Evolutionary conservation across 2,113 vertebrate species (phyloP), one percentile per base, ranked within the genome.

Genomic region (Oreochromis tanganicae): DNA sequence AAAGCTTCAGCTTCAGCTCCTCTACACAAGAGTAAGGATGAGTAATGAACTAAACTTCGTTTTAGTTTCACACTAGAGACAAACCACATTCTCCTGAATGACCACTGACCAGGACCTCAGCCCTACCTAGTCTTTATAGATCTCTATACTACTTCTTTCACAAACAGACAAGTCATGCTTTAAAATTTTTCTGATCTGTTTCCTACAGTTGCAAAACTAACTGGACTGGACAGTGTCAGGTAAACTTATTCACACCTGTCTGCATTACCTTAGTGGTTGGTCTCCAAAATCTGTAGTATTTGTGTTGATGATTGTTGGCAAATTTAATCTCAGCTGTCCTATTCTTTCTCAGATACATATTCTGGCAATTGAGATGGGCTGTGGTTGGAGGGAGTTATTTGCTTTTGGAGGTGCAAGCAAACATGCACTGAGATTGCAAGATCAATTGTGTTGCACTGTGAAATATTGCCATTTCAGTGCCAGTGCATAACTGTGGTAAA

Each of bases 221-320:
- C 9, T 0, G 0, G 27, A 36, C 1, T 36, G 16, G 24, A 5
- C 9, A 50, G 6, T 29, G 9, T 78, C 71, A 78, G 43, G 9
- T 50, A 19, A 29, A 48, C 43, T 5, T 78, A n/a, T 32, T n/a
- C 14, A 78, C 43, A 78, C 2, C 71, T 78, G 32, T 3, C 16
- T 48, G 24, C 5, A 4, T 75, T 11, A 12, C 27, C 0, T 10
- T 0, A 75, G 71, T 50, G 29, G 9, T 32, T 78, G 19, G 16
- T n/a, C 24, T 78, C 16, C 43, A 78, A n/a, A 78, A 78, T 7
- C 16, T 50, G 16, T 46, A 32, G 6, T 3, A 10, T 75, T 75
- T 17, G 9, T 48, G 0, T 75, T 0, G 9, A 19, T 19, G 68
- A 0, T 50, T 5, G 11, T 50, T 78, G 6, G 9, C 0, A 0